Evolutionary conservation across 1,140 invertebrate species (phyloP), one percentile per base, ranked within the genome.

Genomic region (Akabosia matsudoensis): DNA sequence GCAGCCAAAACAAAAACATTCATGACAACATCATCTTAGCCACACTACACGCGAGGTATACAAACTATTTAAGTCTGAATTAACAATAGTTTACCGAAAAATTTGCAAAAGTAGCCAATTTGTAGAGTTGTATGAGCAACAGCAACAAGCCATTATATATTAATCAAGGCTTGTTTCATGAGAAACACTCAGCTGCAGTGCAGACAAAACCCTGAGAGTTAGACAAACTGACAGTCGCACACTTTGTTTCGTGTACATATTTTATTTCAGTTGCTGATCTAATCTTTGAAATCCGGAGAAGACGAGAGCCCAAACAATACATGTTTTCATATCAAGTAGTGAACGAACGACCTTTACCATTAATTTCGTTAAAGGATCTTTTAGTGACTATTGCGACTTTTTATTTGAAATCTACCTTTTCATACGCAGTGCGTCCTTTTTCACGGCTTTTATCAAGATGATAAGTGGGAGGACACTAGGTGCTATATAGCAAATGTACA

Each of bases 221-320:
- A 61, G 54, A 61, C 7, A 45, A 18, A 45, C 7, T n/a, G 37
- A 45, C 37, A 61, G 24, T 61, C n/a, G 14, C n/a, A n/a, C n/a
- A 22, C 24, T 61, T 51, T 51, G 10, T 51, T n/a, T 51, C n/a
- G 45, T 61, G 37, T 45, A 45, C 37, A 45, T 10, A 18, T 10
- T 56, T 56, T 56, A 56, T 56, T 56, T 56, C 13, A n/a, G 54
- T 56, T 13, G 54, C 54, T 56, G 54, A 56, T 56, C 54, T 56
- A 56, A 56, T 56, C 54, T 45, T 45, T 45, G 18, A 45, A 45
- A 45, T 45, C 18, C n/a, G n/a, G n/a, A n/a, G n/a, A n/a, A n/a
- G n/a, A n/a, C n/a, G n/a, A n/a, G n/a, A n/a, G n/a, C n/a, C n/a
- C n/a, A n/a, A n/a, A n/a, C n/a, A n/a, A n/a, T n/a, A n/a, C n/a